Evolutionary conservation across 2,797 vertebrate species (phyloP).

Genomic region (Sebastes dallii): DNA sequence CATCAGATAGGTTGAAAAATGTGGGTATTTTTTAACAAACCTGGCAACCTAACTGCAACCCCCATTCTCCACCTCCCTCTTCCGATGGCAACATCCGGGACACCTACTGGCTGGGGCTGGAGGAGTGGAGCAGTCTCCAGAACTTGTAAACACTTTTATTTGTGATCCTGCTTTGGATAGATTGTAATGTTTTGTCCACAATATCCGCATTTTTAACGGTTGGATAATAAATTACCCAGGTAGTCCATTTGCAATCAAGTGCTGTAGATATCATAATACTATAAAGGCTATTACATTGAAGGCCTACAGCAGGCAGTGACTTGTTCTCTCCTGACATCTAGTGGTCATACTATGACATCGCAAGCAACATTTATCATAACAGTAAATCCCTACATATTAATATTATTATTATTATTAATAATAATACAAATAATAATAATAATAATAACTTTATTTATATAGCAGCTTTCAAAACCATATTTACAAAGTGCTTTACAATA

Average conservation of each 20-base stretch:
- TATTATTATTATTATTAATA: no score
- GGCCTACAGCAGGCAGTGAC: neutral
- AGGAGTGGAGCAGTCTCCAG: neutral
- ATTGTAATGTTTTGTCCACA: neutral
- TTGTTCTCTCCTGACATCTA: slow-evolving; percentile 66
- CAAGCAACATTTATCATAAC: neutral
- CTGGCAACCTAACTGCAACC: slow-evolving; percentile 62
- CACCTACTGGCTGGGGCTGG: slow-evolving; percentile 10
- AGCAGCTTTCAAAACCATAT: no score
- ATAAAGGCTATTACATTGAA: neutral
- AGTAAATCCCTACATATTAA: neutral
- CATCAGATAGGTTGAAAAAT: neutral
- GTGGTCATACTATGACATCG: slow-evolving; percentile 29
- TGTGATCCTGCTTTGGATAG: accelerated
- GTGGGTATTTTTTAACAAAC: neutral
- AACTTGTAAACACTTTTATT: slow-evolving; percentile 13
- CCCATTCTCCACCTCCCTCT: slow-evolving; percentile 24
- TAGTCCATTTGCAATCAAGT: accelerated
- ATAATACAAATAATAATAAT: no score
- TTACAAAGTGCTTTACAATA: no score
- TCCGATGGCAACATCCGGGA: slow-evolving; percentile 73
- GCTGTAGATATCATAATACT: neutral
- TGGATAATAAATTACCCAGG: neutral
- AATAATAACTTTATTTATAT: no score
- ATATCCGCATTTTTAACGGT: neutral